Conservation (phyloP, 1,140 invertebrate species). For the Panulirus ornatus region DNA sequence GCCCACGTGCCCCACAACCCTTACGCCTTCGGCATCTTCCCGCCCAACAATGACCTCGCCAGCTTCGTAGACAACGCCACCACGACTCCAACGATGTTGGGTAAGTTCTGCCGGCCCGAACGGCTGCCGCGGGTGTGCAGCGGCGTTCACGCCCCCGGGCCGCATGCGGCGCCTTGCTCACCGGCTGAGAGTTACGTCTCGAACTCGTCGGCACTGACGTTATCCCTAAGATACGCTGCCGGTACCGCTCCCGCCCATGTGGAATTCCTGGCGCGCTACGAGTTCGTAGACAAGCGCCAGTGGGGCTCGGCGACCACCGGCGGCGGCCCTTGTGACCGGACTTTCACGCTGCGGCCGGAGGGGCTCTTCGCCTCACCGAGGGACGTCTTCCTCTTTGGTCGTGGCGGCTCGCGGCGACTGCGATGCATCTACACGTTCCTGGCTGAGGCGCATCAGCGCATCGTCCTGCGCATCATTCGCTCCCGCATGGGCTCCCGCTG, state of each 20-base stretch:
- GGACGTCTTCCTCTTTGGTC: slow-evolving; percentile 89
- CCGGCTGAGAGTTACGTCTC: slow-evolving; percentile 88
- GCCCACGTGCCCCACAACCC: background rate
- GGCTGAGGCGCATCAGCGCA: slow-evolving; percentile 82
- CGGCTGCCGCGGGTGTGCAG: slow-evolving; percentile 72
- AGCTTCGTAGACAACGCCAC: background rate
- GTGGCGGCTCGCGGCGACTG: slow-evolving; percentile 86
- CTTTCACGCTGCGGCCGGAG: slow-evolving; percentile 70
- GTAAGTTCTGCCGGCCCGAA: slow-evolving; percentile 71
- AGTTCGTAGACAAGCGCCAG: slow-evolving; percentile 89
- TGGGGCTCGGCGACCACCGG: slow-evolving; percentile 82
- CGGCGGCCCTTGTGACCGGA: slow-evolving; percentile 69
- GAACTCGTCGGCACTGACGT: slow-evolving; percentile 84
- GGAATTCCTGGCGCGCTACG: slow-evolving; percentile 87
- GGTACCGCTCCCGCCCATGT: slow-evolving; percentile 89
- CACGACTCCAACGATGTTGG: slow-evolving; percentile 79
- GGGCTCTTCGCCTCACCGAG: slow-evolving; percentile 84
- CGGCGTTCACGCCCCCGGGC: slow-evolving; percentile 80
- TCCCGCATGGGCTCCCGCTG: slow-evolving; percentile 68
- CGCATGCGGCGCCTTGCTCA: slow-evolving; percentile 86
- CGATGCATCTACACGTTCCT: slow-evolving; percentile 87
- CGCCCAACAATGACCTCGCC: background rate
- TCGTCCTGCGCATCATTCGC: slow-evolving; percentile 53
- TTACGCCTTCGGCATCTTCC: background rate
- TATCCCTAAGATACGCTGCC: slow-evolving; percentile 86